These are phyloP conservation scores for Bembecia ichneumoniformis DNA, from an alignment of 2,888 invertebrate genomes.

Conservation along the genomic window DNA sequence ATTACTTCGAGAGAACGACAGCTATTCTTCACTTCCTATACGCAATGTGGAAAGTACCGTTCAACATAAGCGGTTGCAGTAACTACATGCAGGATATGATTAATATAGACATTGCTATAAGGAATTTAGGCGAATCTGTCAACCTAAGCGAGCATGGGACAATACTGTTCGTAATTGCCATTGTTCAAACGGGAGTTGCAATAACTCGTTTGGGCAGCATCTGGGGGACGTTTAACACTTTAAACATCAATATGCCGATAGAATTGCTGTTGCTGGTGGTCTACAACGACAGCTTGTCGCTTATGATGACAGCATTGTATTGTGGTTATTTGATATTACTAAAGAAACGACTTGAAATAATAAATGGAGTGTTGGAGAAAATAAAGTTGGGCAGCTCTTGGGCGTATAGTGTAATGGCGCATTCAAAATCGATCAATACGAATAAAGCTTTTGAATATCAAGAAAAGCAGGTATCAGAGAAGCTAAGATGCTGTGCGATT, in stretches of 20 bases:
- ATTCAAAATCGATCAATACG: slow-evolving; percentile 17
- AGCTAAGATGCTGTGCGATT: slow-evolving; percentile 35
- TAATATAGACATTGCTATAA: slow-evolving; percentile 30
- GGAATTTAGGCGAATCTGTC: slow-evolving; percentile 26
- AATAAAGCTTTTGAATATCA: slow-evolving; percentile 23
- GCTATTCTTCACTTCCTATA: slow-evolving; percentile 26
- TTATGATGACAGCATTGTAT: slow-evolving; percentile 29
- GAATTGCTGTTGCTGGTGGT: slow-evolving; percentile 37
- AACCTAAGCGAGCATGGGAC: slow-evolving; percentile 25
- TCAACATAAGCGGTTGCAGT: slow-evolving; percentile 22
- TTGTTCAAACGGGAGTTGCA: slow-evolving; percentile 22
- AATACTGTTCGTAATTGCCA: slow-evolving; percentile 16
- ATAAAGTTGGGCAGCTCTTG: slow-evolving; percentile 26
- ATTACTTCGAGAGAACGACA: slow-evolving; percentile 32
- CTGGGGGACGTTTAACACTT: slow-evolving; percentile 24
- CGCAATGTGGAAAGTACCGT: slow-evolving; percentile 35
- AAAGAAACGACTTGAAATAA: slow-evolving; percentile 27
- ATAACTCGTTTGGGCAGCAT: slow-evolving; percentile 26
- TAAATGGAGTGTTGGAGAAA: slow-evolving; percentile 32
- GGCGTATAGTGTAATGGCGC: slow-evolving; percentile 27
- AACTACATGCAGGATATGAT: slow-evolving; percentile 23
- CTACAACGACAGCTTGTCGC: slow-evolving; percentile 27
- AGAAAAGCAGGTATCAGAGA: slow-evolving; percentile 32
- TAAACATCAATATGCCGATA: slow-evolving; percentile 23
- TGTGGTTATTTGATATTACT: slow-evolving; percentile 28